Evolutionary conservation across 2,113 vertebrate genomes (phyloP), one percentile per base, ranked within the genome.

Genomic region (Cynocephalus volans): DNA sequence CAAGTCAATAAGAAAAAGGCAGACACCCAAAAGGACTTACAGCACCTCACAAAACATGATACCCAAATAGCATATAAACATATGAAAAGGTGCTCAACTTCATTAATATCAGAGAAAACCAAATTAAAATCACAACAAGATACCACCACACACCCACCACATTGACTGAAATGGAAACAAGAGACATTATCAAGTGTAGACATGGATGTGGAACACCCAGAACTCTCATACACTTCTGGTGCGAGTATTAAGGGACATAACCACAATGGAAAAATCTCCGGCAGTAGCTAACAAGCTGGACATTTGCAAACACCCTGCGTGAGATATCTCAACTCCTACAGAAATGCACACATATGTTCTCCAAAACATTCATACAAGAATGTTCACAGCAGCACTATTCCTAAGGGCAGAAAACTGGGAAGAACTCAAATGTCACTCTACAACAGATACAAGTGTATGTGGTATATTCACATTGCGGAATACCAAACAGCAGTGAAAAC

Each of bases 91-190:
- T 5, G 14, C 10, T 64, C 52, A 88, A 70, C 24, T 70, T 84
- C 56, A 67, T 5, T 28, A 67, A 50, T 45, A 48, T 86, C 33
- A 75, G n/a, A 56, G 31, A 87, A 90, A 81, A 19, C 48, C n/a
- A 86, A 67, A 79, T 72, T 21, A 72, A 92, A 96, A 72, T 50
- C n/a, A 83, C 33, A 60, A 17, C 13, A 31, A 67, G 62, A 79
- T 9, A 73, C 26, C 28, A 24, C 36, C 87, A 52, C 56, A 73
- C 7, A 67, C 17, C 11, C 60, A 28, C n/a, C 18, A 10, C 28
- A 64, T 0, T 50, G 28, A 15, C 41, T 33, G 21, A 14, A 14
- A 86, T 0, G 18, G 54, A 75, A 70, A 90, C 28, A 90, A 48
- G 1, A 79, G 65, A 85, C 17, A 52, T 19, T 9, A 31, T n/a